Base-by-base conservation (phyloP, 2,888 invertebrate genomes). In the Coenonympha arcania region DNA sequence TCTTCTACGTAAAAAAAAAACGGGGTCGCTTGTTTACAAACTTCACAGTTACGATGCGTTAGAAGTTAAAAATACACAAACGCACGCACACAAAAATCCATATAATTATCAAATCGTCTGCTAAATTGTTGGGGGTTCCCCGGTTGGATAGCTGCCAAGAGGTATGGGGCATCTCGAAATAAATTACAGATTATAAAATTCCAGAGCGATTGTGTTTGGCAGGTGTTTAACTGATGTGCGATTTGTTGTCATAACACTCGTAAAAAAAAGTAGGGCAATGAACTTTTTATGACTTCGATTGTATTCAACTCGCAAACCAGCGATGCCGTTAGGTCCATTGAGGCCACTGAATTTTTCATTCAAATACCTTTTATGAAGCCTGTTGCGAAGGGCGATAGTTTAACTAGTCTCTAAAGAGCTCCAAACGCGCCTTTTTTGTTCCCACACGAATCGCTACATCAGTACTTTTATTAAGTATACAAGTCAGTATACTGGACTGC, bases 21-120 rank as follows among this genome's bases (percentile, higher is more conserved):
- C 13, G 6, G 36, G 11, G n/a, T 36, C 36, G 20, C 8, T 45
- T 24, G 18, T 45, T 45, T 15, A 22, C 26, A 24, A 26, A 26
- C 4, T 11, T 16, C 9, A 4, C 6, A 3, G 6, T 26, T 31
- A 20, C 45, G 28, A 26, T 15, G 33, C 19, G 33, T 22, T 36
- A 36, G 45, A 9, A 11, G 20, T 43, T 43, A 22, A 6, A 43
- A 9, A 43, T 31, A 30, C 26, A 31, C 30, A 22, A n/a, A 44
- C 40, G 20, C n/a, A 74, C 73, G 68, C 68, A 71, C 66, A 74
- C 71, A 70, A 73, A 75, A 74, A 71, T 71, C 71, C 72, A 73
- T 77, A 80, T 77, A 80, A 80, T 81, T 78, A 80, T 78, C 76
- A 75, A 76, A 80, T 76, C 76, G 80, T 83, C 81, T 81, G 77